Evolutionary conservation across 2,113 vertebrate genomes (phyloP).

Genomic region (Balaeniceps rex): DNA sequence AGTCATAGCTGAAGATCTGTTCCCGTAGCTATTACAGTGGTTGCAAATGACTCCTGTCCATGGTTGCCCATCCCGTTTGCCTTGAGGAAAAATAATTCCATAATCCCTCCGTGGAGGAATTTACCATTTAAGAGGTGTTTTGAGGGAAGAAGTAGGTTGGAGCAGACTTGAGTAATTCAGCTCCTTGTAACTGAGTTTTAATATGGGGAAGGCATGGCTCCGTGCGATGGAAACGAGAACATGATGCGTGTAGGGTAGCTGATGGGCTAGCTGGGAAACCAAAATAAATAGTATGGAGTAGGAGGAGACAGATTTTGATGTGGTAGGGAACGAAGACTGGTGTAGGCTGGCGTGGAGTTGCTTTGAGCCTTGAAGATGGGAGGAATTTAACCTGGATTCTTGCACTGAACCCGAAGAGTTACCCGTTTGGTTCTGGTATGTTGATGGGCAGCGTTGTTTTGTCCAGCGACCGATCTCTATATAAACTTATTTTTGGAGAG

Average conservation of each 20-base stretch:
- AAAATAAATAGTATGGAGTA: background rate
- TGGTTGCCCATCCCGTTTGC: background rate
- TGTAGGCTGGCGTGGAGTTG: background rate
- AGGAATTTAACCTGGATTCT: background rate
- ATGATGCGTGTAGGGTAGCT: accelerated
- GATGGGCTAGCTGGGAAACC: background rate
- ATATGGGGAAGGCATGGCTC: background rate
- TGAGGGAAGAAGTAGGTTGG: background rate
- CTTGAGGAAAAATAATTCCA: background rate
- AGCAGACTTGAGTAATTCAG: background rate
- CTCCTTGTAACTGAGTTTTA: background rate
- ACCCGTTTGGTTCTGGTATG: background rate
- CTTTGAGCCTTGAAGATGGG: background rate
- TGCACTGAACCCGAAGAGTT: background rate
- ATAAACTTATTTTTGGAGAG: background rate
- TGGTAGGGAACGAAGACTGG: background rate
- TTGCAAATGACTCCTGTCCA: background rate
- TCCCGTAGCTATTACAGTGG: background rate
- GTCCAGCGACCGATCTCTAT: background rate
- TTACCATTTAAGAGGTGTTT: background rate
- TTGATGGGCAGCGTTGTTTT: background rate
- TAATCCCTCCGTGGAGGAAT: accelerated
- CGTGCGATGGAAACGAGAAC: background rate
- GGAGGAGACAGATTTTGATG: background rate
- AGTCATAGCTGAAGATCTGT: background rate